Conservation (phyloP, 2,113 vertebrate genomes). For the Bothrops jararaca region DNA sequence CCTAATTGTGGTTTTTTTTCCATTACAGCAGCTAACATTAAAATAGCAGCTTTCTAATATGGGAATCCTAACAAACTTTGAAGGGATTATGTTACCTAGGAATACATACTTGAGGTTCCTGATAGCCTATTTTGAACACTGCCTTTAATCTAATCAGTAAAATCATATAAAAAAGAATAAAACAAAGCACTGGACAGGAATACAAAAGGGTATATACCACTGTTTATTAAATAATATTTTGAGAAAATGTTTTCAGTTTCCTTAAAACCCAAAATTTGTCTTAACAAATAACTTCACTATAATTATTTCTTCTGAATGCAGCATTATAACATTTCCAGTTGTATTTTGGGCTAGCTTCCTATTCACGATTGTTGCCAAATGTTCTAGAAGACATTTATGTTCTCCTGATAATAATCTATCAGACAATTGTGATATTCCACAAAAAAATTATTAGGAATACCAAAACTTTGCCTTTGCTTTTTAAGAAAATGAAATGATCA, state of each 20-base stretch:
- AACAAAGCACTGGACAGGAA: background rate
- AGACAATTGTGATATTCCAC: background rate
- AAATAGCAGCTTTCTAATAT: constrained; percentile 20
- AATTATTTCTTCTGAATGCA: background rate
- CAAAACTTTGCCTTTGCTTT: background rate
- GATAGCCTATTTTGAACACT: background rate
- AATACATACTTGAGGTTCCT: background rate
- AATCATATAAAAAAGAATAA: background rate
- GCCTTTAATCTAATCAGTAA: constrained; percentile 8
- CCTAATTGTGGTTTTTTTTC: background rate
- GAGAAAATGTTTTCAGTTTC: constrained; percentile 1
- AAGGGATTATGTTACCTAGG: accelerated
- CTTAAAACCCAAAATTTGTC: background rate
- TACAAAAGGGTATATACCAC: accelerated
- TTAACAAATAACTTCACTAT: background rate
- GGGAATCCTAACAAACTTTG: background rate
- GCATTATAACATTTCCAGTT: background rate
- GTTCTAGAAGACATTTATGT: background rate
- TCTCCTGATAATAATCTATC: background rate
- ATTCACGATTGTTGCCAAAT: background rate
- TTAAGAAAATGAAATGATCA: background rate
- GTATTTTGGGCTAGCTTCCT: background rate
- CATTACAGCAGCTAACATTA: constrained; percentile 35
- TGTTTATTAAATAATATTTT: background rate
- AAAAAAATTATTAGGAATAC: background rate